Conservation (phyloP, 2,113 vertebrate species). For the Cathartes aura region DNA sequence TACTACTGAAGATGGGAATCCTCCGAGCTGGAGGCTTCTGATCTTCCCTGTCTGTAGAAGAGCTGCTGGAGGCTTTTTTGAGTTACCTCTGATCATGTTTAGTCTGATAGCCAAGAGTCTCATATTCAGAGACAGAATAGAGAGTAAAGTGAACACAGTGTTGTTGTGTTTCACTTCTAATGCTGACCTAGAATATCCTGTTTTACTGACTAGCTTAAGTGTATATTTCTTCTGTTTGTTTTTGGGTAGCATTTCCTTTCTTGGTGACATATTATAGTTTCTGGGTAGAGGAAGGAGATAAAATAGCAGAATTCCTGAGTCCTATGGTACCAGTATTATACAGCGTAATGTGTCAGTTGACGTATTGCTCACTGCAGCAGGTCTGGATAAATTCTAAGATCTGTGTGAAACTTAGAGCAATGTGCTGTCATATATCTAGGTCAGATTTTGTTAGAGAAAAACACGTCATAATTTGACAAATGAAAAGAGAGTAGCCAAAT, state of each 20-base stretch:
- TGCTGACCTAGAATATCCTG: neutral
- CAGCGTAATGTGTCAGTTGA: neutral
- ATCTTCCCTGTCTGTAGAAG: neutral
- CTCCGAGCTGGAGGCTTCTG: neutral
- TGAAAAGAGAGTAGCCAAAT: neutral
- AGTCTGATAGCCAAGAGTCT: neutral
- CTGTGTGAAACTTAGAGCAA: neutral
- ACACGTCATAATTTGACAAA: neutral
- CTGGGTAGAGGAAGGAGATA: neutral
- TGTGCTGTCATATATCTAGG: neutral
- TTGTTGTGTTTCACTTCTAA: neutral
- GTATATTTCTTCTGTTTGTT: neutral
- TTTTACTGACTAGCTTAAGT: neutral
- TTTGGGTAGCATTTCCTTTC: neutral
- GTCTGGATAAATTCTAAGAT: neutral
- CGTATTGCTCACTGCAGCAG: neutral
- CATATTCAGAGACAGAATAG: neutral
- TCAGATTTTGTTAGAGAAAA: neutral
- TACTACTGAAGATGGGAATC: neutral
- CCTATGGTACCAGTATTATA: neutral
- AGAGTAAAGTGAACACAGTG: neutral
- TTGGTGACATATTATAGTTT: neutral
- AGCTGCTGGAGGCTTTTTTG: constrained; percentile 31
- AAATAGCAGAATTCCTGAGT: neutral
- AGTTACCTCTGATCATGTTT: constrained; percentile 52